Percentiles rank a stretch among this genome's conserved stretches.
Evolutionary conservation across 2,113 vertebrate genomes (phyloP).

Genomic region (Nansenia antarctica): DNA sequence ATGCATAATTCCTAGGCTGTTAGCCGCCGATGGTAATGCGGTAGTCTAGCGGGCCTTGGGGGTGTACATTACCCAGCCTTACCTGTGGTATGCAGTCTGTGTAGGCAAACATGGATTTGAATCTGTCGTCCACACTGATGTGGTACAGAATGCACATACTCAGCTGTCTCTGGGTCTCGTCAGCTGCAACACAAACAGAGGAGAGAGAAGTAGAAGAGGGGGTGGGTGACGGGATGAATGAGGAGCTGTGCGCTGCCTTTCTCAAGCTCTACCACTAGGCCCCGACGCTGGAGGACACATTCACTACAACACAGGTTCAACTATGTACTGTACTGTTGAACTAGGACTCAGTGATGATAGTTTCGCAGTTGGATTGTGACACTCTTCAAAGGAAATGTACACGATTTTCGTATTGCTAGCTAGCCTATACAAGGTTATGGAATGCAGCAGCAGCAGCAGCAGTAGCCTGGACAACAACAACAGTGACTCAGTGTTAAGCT

Average conservation of each 20-base stretch:
- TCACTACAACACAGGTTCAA: neutral
- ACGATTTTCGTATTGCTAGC: neutral
- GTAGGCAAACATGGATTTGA: constrained; percentile 92
- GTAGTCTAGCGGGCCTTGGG: constrained; percentile 29
- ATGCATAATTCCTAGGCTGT: constrained; percentile 28
- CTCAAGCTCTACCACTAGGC: too few relatives aligned
- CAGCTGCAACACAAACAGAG: constrained; percentile 78
- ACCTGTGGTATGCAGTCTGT: constrained; percentile 95
- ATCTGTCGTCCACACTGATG: constrained; percentile 91
- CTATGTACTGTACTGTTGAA: neutral
- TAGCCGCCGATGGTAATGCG: constrained; percentile 40
- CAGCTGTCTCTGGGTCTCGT: constrained; percentile 91
- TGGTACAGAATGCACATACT: constrained; percentile 93
- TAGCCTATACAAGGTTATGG: neutral
- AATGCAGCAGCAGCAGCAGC: too few relatives aligned
- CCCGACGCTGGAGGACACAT: too few relatives aligned
- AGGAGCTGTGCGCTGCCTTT: constrained; percentile 43
- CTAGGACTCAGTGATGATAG: neutral
- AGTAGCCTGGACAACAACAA: neutral
- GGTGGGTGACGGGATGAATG: constrained; percentile 49
- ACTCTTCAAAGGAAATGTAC: neutral
- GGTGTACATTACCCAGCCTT: constrained; percentile 61
- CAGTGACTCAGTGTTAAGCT: constrained; percentile 43
- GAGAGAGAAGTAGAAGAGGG: constrained; percentile 13
- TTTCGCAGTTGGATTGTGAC: neutral